Percentiles rank a stretch among this genome's conserved stretches.
Evolutionary conservation across 2,797 vertebrate genomes (phyloP).

Genomic region (Pseudopleuronectes americanus): DNA sequence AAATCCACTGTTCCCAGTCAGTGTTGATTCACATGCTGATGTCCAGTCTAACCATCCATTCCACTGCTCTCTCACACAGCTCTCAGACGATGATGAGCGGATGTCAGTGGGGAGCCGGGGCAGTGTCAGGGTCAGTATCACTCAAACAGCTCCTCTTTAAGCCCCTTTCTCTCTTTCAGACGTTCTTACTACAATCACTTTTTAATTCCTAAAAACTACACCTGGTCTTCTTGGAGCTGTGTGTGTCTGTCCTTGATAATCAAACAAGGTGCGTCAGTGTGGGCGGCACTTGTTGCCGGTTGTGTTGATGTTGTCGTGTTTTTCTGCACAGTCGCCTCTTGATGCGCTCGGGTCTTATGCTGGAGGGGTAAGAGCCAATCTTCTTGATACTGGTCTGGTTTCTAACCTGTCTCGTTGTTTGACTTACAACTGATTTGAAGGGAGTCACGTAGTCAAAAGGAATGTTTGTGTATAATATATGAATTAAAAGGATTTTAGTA

Average conservation of each 20-base stretch:
- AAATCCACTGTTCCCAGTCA: neutral
- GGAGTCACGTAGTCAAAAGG: too few species aligned
- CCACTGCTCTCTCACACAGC: conserved; percentile 79
- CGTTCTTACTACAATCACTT: neutral
- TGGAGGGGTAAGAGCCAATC: conserved; percentile 68
- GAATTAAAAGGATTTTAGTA: too few species aligned
- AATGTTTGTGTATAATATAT: too few species aligned
- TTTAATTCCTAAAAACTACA: neutral
- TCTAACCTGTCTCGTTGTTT: conserved; percentile 21
- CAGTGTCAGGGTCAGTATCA: conserved; percentile 92
- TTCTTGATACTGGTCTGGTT: neutral
- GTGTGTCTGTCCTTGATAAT: conserved; percentile 4
- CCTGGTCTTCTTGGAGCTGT: neutral
- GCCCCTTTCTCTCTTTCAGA: neutral
- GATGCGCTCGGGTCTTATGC: conserved; percentile 65
- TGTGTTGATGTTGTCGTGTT: conserved; percentile 14
- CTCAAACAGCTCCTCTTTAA: neutral
- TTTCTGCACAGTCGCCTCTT: conserved; percentile 74
- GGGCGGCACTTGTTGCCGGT: neutral
- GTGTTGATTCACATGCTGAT: neutral
- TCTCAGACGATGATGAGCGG: conserved; percentile 93
- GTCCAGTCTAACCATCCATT: conserved; percentile 36
- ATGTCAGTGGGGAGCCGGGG: conserved; percentile 92
- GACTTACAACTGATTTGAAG: conserved; percentile 11
- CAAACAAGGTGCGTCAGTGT: neutral